Conservation (phyloP, 2,113 vertebrate species). For the Malurus melanocephalus region DNA sequence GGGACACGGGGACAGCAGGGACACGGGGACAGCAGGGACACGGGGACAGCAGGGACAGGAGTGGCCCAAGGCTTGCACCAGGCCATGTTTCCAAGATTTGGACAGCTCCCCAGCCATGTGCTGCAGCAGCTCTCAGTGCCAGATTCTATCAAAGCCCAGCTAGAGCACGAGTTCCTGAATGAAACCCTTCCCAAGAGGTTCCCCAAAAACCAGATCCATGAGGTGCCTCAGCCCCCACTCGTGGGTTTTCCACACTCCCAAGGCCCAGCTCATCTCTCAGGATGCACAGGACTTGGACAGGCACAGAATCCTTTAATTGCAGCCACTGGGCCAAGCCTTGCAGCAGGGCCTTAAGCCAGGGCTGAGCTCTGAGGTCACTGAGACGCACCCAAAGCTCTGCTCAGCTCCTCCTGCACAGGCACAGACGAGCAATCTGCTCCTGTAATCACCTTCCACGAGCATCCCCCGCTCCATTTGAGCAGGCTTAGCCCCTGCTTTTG, state of each 20-base stretch:
- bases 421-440: not conserved
- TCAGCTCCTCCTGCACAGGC: not conserved
- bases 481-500: not conserved
- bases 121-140: not conserved
- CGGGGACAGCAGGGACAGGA: accelerated
- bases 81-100: not conserved
- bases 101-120: not conserved
- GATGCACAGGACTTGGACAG: not conserved
- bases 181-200: not conserved
- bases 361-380: not conserved
- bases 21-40: accelerated
- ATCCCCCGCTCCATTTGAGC: not conserved
- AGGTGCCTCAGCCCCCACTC: not conserved
- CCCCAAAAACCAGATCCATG: not conserved
- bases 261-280: not conserved
- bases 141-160: not conserved
- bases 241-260: not conserved
- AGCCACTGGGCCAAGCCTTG: not conserved
- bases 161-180: not conserved
- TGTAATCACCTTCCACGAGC: not conserved
- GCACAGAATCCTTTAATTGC: not conserved
- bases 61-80: not conserved
- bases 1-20: not conserved
- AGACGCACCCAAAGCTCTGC: not conserved
- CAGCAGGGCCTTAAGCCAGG: not conserved